These are phyloP conservation scores for Sebastes fasciatus DNA, from an alignment of 2,113 vertebrate species.

Conservation along the genomic window DNA sequence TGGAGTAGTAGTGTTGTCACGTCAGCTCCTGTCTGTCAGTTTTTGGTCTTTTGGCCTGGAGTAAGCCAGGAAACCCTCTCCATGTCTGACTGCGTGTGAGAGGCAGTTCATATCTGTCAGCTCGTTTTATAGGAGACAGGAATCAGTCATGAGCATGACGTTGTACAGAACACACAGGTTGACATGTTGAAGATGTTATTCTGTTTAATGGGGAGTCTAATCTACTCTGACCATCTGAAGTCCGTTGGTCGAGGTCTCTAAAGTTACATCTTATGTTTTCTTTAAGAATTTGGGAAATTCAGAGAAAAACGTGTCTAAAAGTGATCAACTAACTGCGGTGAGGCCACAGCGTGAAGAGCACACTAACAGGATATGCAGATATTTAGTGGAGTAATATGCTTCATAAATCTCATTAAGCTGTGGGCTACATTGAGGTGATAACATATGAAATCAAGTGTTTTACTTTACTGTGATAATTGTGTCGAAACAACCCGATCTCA, in stretches of 20 bases:
- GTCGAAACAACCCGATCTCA: no score
- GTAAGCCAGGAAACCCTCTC: not conserved
- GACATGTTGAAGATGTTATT: not conserved
- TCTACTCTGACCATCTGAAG: not conserved
- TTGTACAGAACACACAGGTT: not conserved
- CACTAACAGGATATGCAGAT: no score
- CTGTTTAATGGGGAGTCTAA: not conserved
- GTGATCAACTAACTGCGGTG: no score
- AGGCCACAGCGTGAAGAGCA: no score
- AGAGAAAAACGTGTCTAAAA: not conserved
- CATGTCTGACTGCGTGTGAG: not conserved
- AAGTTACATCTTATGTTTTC: not conserved
- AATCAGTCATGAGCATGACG: not conserved
- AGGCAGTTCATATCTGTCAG: not conserved
- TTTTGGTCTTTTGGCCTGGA: slow-evolving; percentile 17
- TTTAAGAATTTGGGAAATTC: not conserved
- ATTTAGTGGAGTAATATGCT: no score
- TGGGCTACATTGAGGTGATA: no score
- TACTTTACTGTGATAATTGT: no score
- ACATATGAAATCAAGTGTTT: no score
- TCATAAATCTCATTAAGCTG: no score
- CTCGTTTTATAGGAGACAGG: not conserved
- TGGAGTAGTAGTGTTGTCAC: slow-evolving; percentile 3
- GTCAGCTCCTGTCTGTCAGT: slow-evolving; percentile 26
- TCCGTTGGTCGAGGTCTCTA: not conserved